Evolutionary conservation across 2,888 invertebrate species (phyloP).

Genomic region (Danaus chrysippus): DNA sequence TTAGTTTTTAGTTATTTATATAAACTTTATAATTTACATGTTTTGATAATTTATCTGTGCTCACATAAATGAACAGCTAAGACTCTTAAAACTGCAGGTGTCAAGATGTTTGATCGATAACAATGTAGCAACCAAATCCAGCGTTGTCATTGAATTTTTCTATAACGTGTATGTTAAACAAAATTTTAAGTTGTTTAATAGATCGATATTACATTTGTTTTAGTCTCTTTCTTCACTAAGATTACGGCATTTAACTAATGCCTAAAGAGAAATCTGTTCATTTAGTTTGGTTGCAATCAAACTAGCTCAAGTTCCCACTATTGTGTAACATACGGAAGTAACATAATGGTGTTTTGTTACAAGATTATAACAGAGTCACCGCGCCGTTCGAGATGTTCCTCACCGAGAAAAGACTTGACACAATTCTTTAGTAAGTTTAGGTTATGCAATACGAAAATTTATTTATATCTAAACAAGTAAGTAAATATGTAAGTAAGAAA

Average conservation of each 20-base stretch:
- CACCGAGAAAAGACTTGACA: constrained; percentile 52
- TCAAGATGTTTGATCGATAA: constrained; percentile 31
- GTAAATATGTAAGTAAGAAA: too few species aligned
- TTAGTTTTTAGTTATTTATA: not conserved
- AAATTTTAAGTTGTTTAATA: not conserved
- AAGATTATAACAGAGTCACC: constrained; percentile 69
- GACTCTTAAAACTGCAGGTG: not conserved
- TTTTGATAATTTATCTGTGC: not conserved
- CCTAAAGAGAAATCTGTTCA: constrained; percentile 21
- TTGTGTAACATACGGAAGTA: constrained; percentile 37
- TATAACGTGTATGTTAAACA: not conserved
- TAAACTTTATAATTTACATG: not conserved
- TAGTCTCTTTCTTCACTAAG: too few species aligned
- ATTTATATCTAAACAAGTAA: too few species aligned
- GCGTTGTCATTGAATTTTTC: constrained; percentile 3
- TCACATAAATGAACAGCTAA: too few species aligned
- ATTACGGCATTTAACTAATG: not conserved
- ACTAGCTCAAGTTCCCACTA: constrained; percentile 36
- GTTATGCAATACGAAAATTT: too few species aligned
- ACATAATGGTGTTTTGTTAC: constrained; percentile 72
- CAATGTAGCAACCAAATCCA: constrained; percentile 23
- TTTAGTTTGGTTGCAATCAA: constrained; percentile 12
- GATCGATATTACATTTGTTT: too few species aligned
- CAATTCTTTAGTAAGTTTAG: constrained; percentile 10
- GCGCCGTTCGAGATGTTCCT: constrained; percentile 44